Evolutionary conservation across 2,113 vertebrate species (phyloP).

Genomic region (Tragelaphus buxtoni): DNA sequence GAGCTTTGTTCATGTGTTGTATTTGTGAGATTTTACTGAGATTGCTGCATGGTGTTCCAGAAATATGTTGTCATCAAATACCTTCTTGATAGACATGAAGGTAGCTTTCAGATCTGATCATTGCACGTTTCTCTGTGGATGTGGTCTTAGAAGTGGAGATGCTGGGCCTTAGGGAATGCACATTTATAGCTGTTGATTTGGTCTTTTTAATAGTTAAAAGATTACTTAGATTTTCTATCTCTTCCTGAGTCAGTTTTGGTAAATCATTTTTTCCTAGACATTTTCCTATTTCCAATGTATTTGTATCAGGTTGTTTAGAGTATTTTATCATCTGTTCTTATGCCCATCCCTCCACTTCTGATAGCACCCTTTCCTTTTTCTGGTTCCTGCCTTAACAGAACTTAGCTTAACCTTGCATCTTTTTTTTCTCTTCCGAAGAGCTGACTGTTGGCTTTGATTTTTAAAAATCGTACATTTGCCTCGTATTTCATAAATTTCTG

Average conservation of each 20-base stretch:
- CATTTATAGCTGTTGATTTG: not conserved
- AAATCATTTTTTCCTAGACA: not conserved
- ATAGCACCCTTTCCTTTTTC: not conserved
- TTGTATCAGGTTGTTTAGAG: not conserved
- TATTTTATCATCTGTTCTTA: not conserved
- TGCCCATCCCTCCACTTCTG: not conserved
- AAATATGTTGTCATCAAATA: accelerated
- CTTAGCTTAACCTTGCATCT: not conserved
- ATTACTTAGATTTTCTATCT: not conserved
- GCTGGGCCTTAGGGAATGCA: not conserved
- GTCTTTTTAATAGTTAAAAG: not conserved
- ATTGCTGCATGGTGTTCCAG: not conserved
- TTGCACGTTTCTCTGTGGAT: not conserved
- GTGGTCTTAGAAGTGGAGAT: accelerated
- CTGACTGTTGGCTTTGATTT: not conserved
- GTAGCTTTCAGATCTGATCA: not conserved
- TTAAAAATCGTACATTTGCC: not conserved
- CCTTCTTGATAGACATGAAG: no score
- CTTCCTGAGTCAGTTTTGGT: not conserved
- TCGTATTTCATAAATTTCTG: not conserved
- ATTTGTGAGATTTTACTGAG: not conserved
- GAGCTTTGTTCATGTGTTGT: not conserved
- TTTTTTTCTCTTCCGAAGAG: not conserved
- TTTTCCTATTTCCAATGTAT: not conserved
- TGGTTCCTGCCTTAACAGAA: not conserved